Evolutionary conservation across 2,113 vertebrate genomes (phyloP), one percentile per base, ranked within the genome.

Genomic region (Ardeotis arabs): DNA sequence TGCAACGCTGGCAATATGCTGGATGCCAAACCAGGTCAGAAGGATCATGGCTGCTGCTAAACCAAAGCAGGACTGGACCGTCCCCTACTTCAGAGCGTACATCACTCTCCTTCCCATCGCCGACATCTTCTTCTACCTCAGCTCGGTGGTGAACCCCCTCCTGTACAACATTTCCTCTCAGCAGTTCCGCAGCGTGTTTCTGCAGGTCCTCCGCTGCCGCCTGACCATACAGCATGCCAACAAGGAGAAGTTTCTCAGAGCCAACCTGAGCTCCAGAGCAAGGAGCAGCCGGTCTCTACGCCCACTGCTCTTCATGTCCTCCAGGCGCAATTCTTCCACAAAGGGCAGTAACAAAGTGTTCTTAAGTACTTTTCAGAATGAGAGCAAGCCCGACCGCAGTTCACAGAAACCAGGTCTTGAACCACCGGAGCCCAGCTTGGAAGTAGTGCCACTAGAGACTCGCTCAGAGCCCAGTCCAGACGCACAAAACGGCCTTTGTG

Each of bases 91-190:
- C 97, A 88, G 5, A 33, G 97, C 87, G 1, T 99, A 99, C 77
- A 87, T 99, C 85, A 96, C 11, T 41, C 98, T 99, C 12, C 98
- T 99, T 8, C 99, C 99, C 3, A 97, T 99, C 39, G 97, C 99
- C 0, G 97, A 99, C 95, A 98, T 97, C 75, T 99, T 99, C 98
- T 99, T 99, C 98, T 99, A 99, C 97, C 97, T 99, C 35, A 99
- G 99, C 98, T 99, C 99, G 0, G 99, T 99, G 69, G 84, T 99
- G 92, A 99, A 99, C 97, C 99, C 99, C 2, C 98, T 99, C 44
- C 98, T 99, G 37, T 99, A 99, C 98, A 99, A 98, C 90, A 95
- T 99, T 63, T 99, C 99, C 11, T 99, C 99, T 1, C 97, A 58
- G 67, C 99, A 99, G 97, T 99, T 99, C 98, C 98, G 99, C 75